Percentiles rank a stretch among this genome's conserved stretches.
Evolutionary conservation across 2,888 invertebrate genomes (phyloP).

Genomic region (Drosophila yooni): DNA sequence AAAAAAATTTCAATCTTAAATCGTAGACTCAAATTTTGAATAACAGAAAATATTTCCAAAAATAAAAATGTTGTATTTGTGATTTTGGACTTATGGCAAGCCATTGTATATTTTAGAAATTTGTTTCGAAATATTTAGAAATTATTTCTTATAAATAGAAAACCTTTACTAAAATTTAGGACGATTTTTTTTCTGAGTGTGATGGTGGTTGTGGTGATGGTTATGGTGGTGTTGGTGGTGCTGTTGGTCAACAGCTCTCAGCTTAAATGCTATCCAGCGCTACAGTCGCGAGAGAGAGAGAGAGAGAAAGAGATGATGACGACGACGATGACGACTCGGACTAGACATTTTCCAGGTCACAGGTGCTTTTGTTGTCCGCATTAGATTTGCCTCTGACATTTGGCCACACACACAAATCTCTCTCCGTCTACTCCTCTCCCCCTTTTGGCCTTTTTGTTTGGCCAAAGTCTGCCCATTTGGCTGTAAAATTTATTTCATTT

Average conservation of each 20-base stretch:
- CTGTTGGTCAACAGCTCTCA: slow-evolving; percentile 20
- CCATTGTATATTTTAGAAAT: neutral
- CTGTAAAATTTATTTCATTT: slow-evolving; percentile 81
- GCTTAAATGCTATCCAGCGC: slow-evolving; percentile 38
- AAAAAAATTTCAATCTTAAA: too few relatives aligned
- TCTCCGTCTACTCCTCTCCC: slow-evolving; percentile 30
- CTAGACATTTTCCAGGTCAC: slow-evolving; percentile 75
- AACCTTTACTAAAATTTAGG: neutral
- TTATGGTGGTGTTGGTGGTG: neutral
- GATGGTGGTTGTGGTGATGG: neutral
- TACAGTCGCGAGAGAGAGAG: neutral
- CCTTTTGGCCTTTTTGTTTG: slow-evolving; percentile 59
- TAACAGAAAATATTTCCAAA: neutral
- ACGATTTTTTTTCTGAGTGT: neutral
- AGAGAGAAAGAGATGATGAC: slow-evolving; percentile 5
- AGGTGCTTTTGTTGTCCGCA: slow-evolving; percentile 79
- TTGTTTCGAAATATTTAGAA: neutral
- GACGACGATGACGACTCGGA: slow-evolving; percentile 2
- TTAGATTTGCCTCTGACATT: slow-evolving; percentile 70
- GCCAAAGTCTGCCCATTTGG: slow-evolving; percentile 71
- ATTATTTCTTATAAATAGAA: neutral
- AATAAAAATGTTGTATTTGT: neutral
- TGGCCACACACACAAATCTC: slow-evolving; percentile 68
- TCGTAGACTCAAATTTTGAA: neutral
- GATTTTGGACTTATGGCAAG: neutral